Conservation (phyloP, 2,888 invertebrate species). For the Agrypnus murinus region DNA sequence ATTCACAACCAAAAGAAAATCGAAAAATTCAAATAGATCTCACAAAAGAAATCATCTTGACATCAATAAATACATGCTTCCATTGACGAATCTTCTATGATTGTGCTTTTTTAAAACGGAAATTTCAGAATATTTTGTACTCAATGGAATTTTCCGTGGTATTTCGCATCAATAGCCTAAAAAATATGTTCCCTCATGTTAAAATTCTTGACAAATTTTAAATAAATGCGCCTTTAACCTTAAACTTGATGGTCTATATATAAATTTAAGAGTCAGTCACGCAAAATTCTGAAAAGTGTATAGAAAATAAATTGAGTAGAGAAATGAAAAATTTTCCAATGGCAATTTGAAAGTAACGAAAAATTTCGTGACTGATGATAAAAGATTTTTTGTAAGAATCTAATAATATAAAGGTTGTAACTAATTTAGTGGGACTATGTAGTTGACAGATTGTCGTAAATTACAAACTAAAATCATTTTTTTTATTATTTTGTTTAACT, state of each 20-base stretch:
- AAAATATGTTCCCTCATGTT: not conserved
- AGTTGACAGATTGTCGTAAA: conserved; percentile 16
- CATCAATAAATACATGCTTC: not conserved
- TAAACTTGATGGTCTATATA: not conserved
- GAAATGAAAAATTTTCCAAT: not conserved
- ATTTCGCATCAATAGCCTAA: conserved; percentile 6
- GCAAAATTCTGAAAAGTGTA: not conserved
- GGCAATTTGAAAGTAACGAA: conserved; percentile 10
- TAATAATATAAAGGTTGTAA: conserved; percentile 5
- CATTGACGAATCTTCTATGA: not conserved
- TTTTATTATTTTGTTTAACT: too few species aligned
- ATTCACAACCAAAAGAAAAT: too few species aligned
- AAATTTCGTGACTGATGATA: conserved; percentile 12
- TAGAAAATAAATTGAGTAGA: conserved; percentile 7
- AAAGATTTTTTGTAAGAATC: not conserved
- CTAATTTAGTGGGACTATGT: conserved; percentile 7
- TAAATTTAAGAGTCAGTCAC: not conserved
- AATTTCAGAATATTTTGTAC: conserved; percentile 16
- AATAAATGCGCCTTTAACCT: not conserved
- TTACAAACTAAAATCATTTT: conserved; percentile 4
- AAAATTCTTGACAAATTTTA: not conserved
- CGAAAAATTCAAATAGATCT: not conserved
- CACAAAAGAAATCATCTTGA: not conserved
- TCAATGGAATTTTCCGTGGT: conserved; percentile 11
- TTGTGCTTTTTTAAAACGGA: conserved; percentile 21